These are phyloP conservation scores for Pyrgus malvae DNA, from an alignment of 2,888 invertebrate species.

Conservation along the genomic window DNA sequence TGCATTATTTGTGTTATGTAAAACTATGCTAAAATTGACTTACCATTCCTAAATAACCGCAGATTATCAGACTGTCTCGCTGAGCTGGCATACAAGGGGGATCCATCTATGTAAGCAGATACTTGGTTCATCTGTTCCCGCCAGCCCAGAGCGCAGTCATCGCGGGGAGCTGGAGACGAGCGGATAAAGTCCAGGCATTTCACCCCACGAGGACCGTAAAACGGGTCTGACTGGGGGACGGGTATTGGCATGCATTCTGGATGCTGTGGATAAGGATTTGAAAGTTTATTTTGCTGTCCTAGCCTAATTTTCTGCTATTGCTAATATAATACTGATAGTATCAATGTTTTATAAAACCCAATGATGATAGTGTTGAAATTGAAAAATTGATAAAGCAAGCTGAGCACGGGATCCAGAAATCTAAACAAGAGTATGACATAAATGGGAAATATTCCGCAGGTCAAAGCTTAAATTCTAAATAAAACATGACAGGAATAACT, in stretches of 20 bases:
- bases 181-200: slow-evolving; percentile 91
- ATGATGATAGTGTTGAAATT: too few relatives aligned
- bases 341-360: too few relatives aligned
- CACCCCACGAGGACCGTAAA: slow-evolving; percentile 86
- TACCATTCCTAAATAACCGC: slow-evolving; percentile 88
- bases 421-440: too few relatives aligned
- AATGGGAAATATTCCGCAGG: too few relatives aligned
- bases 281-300: background rate
- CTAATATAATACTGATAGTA: too few relatives aligned
- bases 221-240: slow-evolving; percentile 87
- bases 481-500: too few relatives aligned
- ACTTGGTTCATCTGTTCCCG: slow-evolving; percentile 93
- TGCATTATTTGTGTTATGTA: too few relatives aligned
- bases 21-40: too few relatives aligned
- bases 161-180: slow-evolving; percentile 89
- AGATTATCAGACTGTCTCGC: slow-evolving; percentile 87
- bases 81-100: slow-evolving; percentile 91
- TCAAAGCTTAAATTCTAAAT: too few relatives aligned
- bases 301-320: too few relatives aligned
- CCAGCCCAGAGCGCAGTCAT: slow-evolving; percentile 91
- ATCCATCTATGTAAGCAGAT: slow-evolving; percentile 91
- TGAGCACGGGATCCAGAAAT: too few relatives aligned
- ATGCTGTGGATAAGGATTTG: slow-evolving; percentile 77
- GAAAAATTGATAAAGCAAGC: too few relatives aligned
- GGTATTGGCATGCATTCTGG: slow-evolving; percentile 93